Evolutionary conservation across 2,113 vertebrate species (phyloP).

Genomic region (Machaerirhynchus nigripectus): DNA sequence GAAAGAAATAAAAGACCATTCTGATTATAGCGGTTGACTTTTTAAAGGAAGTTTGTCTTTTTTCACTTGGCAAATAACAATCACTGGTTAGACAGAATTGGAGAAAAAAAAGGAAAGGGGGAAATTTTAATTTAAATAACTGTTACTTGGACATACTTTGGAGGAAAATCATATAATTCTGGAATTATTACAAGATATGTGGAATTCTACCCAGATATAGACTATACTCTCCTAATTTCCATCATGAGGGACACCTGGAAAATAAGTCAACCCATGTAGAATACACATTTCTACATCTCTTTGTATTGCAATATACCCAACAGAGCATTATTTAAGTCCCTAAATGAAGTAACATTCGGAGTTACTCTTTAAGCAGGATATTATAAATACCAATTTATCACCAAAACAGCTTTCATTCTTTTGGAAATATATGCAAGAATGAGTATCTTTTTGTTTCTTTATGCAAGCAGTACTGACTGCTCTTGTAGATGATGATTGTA

Average conservation of each 20-base stretch:
- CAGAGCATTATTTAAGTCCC: not conserved
- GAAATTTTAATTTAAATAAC: not conserved
- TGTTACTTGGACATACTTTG: not conserved
- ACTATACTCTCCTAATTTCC: not conserved
- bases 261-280: not conserved
- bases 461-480: conserved; percentile 70
- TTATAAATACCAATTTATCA: not conserved
- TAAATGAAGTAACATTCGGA: not conserved
- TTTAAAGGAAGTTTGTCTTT: not conserved
- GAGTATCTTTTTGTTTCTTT: conserved; percentile 72
- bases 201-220: not conserved
- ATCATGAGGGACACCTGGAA: not conserved
- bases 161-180: not conserved
- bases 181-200: not conserved
- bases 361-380: not conserved
- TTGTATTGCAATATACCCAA: not conserved
- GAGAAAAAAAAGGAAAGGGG: not conserved
- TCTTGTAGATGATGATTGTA: conserved; percentile 78
- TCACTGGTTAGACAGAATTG: not conserved
- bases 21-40: not conserved
- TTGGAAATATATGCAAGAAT: not conserved
- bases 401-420: not conserved
- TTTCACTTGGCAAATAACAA: not conserved
- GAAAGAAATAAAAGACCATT: no score
- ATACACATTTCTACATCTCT: not conserved